Evolutionary conservation across 2,888 invertebrate genomes (phyloP).

Genomic region (Cheilosia urbana): DNA sequence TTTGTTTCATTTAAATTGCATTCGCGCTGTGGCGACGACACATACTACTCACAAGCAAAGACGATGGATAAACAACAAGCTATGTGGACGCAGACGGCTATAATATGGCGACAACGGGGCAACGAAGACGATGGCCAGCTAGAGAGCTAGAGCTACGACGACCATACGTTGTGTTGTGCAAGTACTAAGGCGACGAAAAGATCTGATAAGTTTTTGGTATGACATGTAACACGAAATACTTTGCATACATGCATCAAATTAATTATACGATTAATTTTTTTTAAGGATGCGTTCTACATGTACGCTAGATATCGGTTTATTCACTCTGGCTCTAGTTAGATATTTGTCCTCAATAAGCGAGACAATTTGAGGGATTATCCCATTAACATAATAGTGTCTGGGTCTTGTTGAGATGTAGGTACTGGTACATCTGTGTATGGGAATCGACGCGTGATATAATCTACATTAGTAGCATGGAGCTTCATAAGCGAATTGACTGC

Average conservation of each 20-base stretch:
- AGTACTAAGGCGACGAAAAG: constrained; percentile 75
- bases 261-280: constrained; percentile 84
- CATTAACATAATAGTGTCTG: constrained; percentile 21
- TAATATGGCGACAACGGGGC: constrained; percentile 36
- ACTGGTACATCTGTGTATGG: neutral
- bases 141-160: constrained; percentile 3
- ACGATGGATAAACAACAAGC: constrained; percentile 35
- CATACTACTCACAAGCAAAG: constrained; percentile 26
- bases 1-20: constrained; percentile 75
- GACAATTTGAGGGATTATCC: constrained; percentile 67
- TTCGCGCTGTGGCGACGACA: constrained; percentile 58
- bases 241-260: constrained; percentile 84
- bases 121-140: constrained; percentile 25
- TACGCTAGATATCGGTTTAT: constrained; percentile 32
- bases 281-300: constrained; percentile 70
- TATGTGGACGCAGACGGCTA: constrained; percentile 24
- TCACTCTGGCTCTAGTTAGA: constrained; percentile 38
- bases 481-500: neutral
- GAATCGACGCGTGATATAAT: neutral
- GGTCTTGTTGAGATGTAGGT: constrained; percentile 5
- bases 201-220: constrained; percentile 76
- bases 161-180: constrained; percentile 52
- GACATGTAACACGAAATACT: constrained; percentile 79
- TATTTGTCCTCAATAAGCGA: constrained; percentile 58
- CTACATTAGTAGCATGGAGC: neutral